Evolutionary conservation across 2,888 invertebrate species (phyloP).

Genomic region (Ditula angustiorana): DNA sequence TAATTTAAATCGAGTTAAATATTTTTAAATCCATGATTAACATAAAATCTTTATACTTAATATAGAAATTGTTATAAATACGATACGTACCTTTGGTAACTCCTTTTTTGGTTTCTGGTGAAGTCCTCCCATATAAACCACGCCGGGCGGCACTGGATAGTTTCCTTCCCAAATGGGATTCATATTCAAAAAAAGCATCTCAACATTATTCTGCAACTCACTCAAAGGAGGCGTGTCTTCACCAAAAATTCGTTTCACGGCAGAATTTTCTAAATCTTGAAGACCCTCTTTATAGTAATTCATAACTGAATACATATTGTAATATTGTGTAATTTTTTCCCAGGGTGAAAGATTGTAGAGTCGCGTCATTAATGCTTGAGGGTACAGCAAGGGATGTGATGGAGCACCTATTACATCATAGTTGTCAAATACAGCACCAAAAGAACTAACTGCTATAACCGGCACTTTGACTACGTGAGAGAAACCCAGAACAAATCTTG

Average conservation of each 20-base stretch:
- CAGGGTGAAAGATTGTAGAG: slow-evolving; percentile 50
- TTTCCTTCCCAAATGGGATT: slow-evolving; percentile 63
- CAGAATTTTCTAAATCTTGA: slow-evolving; percentile 42
- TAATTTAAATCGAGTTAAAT: too few relatives aligned
- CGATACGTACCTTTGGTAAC: slow-evolving; percentile 60
- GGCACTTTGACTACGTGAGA: slow-evolving; percentile 58
- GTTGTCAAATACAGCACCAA: slow-evolving; percentile 47
- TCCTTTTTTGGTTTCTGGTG: slow-evolving; percentile 58
- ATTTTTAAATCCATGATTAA: too few relatives aligned
- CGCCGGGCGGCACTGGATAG: slow-evolving; percentile 65
- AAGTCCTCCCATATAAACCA: slow-evolving; percentile 69
- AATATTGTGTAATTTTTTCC: slow-evolving; percentile 53
- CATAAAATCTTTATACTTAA: too few relatives aligned
- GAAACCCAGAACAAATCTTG: slow-evolving; percentile 49
- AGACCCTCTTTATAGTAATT: slow-evolving; percentile 10
- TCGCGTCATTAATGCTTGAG: slow-evolving; percentile 43
- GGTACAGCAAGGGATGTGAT: slow-evolving; percentile 54
- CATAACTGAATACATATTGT: slow-evolving; percentile 40
- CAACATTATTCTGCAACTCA: slow-evolving; percentile 55
- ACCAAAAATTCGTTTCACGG: slow-evolving; percentile 50
- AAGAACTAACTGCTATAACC: slow-evolving; percentile 60
- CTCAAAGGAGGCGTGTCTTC: slow-evolving; percentile 44
- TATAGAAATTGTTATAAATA: too few relatives aligned
- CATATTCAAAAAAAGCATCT: slow-evolving; percentile 68
- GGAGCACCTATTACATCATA: slow-evolving; percentile 50